Conservation (phyloP, 53 echinoderm and acorn worm species). For the Zoroaster sp. region DNA sequence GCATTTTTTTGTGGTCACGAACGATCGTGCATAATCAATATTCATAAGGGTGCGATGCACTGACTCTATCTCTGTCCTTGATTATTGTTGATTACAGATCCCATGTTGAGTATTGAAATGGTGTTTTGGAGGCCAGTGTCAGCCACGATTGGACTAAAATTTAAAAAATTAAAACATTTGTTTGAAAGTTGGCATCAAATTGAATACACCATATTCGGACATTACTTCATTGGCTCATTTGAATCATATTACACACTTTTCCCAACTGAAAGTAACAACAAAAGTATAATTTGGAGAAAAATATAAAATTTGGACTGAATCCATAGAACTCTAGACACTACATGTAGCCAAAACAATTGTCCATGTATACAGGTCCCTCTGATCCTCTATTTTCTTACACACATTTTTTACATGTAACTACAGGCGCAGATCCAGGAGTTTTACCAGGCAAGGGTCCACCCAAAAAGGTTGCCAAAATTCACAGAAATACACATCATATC, state of each 20-base stretch:
- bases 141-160: neutral
- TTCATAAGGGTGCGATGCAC: neutral
- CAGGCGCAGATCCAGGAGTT: neutral
- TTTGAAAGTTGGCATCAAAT: neutral
- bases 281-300: neutral
- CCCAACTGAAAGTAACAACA: neutral
- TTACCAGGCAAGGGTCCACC: neutral
- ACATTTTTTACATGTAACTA: neutral
- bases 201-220: neutral
- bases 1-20: neutral
- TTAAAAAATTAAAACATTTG: neutral
- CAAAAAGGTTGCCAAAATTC: neutral
- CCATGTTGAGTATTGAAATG: neutral
- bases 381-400: neutral
- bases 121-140: neutral
- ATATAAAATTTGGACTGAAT: neutral
- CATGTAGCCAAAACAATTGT: neutral
- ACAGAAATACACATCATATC: too few species aligned
- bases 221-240: neutral
- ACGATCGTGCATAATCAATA: neutral
- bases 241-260: neutral
- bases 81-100: neutral
- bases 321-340: neutral
- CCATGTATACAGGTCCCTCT: neutral
- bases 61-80: neutral